Evolutionary conservation across 2,888 invertebrate genomes (phyloP), one percentile per base, ranked within the genome.

Genomic region (Fragum whitleyi): DNA sequence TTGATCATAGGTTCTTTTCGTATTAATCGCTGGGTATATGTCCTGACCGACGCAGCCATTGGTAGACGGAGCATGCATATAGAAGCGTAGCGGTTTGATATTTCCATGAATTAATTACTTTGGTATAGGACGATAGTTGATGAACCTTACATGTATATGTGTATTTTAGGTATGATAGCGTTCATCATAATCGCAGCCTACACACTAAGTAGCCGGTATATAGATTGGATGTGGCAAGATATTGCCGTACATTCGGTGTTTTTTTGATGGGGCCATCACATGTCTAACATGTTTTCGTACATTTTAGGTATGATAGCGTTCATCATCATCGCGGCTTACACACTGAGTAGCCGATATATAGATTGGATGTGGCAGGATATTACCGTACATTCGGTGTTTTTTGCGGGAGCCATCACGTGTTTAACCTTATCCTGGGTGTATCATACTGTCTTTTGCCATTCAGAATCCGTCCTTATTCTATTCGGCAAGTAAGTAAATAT

Each of bases 371-470:
- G 92, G 91, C 92, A 94, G 94, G 99, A 99, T 94, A 93, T 94
- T 78, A 89, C 92, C 26, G 92, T 98, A 70, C 98, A 99, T 93
- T 97, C 97, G 67, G 96, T 97, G 53, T 99, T 99, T 95, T 99
- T 99, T 94, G 95, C 97, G 39, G 98, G 99, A 87, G 99, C 99
- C 87, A 98, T 99, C 79, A 96, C 97, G 73, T 99, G 99, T 94
- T 95, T 99, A 77, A 98, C 98, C 71, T 97, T 98, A 95, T 99
- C 99, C 14, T 98, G 97, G 94, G 96, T 97, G 90, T 99, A 99
- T 95, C 99, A 99, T 95, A 99, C 99, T 53, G 96, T 99, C 80
- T 98, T 98, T 95, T 99, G 99, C 95, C 99, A 99, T 94, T 99
- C 99, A 42, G 97, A 98, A 95, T 97, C 97, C 95, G 97, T 99